Base-by-base conservation (phyloP, 2,113 vertebrate genomes). In the Cariama cristata region DNA sequence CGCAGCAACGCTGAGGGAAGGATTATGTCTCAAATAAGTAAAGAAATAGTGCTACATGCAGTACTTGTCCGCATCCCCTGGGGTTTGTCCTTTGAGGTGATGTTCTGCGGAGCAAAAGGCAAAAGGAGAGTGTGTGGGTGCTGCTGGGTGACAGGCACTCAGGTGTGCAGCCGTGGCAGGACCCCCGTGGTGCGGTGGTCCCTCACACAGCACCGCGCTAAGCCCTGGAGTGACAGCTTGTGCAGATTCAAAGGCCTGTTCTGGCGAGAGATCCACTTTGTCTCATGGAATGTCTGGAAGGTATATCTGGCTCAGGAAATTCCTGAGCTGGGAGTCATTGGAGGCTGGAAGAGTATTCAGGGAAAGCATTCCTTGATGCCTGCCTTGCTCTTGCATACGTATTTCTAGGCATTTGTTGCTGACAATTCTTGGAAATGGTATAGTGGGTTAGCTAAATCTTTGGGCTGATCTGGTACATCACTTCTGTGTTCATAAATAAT, bases 201-300 rank as follows among this genome's bases (percentile, higher is more conserved):
- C 58, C n/a, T 20, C 1, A 4, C 4, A 8, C 49, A 24, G 49
- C 19, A 0, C 86, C 7, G 17, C 1, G 2, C 19, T 8, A 3
- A 38, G 73, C 67, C 60, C 44, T 42, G 55, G 11, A 32, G 21
- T 21, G 33, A 4, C 35, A 13, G 44, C 20, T 12, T 11, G 2
- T 3, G 6, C 33, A 30, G 30, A 2, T 28, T 32, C 33, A 17
- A 40, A 75, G 27, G 42, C 13, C 19, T 22, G 15, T 14, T 74
- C 26, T 44, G 38, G 26, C 28, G 19, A 63, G 47, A 38, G 16
- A 47, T 18, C 19, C 4, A 0, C 24, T 44, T 26, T 35, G 45
- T 24, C 42, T 27, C 20, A 16, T 9, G 32, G 32, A 38, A 16
- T 9, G 4, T 27, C 73, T 79, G n/a, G 45, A 90, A 84, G 28